Base-by-base conservation (phyloP, 2,113 vertebrate genomes). In the Cyprinodon variegatus region DNA sequence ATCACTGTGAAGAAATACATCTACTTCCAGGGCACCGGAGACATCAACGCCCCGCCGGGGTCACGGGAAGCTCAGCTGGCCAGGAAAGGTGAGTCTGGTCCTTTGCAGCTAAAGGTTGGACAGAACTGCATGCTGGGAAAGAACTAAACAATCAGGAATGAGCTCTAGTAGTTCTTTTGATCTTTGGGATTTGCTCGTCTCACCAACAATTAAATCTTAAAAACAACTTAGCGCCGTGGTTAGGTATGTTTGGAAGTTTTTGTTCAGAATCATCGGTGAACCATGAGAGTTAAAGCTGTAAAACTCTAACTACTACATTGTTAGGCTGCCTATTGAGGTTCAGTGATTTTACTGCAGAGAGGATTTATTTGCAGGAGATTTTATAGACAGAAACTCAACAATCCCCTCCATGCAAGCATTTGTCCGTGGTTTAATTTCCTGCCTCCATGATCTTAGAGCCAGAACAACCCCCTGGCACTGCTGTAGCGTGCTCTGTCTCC, bases 1-100 rank as follows among this genome's bases (percentile, higher is more conserved):
- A 97, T 99, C 92, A 97, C 98, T 71, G 98, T 99, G 93, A 99
- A 98, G 93, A 99, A 99, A 75, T 99, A 99, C 0, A 95, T 96
- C 41, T 99, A 99, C 89, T 99, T 99, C 90, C 97, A 98, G 89
- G 98, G 97, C 17, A 98, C 94, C 0, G 98, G 97, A 0, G 98
- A 99, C 86, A 96, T 99, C 85, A 97, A 99, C 0, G 97, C 98
- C 0, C 98, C 97, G 0, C 95, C 96, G 0, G 96, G 96, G 38
- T 94, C 96, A 76, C 94, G 94, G 77, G 97, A 98, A 65, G 80
- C 95, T 40, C 96, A 95, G 82, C 88, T 90, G 22, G 91, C 94
- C 73, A 96, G 68, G 84, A 98, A 95, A 96, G 96, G 96, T 98
- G 29, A 29, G 29, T 29, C 29, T 29, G 29, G 29, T 29, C 29